phyloP scores from a whole-genome alignment of 2,113 vertebrate genomes.

The Alaudala cheleensis region DNA sequence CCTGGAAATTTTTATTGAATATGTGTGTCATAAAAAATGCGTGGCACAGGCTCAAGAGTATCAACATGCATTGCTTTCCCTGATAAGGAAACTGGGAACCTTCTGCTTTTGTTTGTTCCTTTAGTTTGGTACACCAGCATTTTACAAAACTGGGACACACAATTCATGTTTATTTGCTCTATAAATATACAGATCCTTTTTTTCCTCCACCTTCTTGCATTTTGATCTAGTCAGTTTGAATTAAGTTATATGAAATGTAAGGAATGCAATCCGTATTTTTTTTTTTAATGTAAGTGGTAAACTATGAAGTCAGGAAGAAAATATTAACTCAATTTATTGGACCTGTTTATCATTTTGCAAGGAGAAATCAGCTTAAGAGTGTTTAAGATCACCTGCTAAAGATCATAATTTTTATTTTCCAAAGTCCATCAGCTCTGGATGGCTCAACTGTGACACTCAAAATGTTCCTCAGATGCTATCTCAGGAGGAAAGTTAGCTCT shows the following conservation, averaged over 20 bases:
- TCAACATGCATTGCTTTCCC: background rate
- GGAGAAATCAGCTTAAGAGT: background rate
- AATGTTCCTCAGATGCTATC: background rate
- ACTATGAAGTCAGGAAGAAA: background rate
- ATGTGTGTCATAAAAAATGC: background rate
- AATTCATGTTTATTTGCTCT: background rate
- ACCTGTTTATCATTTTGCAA: background rate
- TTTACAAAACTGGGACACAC: background rate
- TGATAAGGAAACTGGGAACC: background rate
- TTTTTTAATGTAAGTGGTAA: background rate
- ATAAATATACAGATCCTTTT: background rate
- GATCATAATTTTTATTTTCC: background rate
- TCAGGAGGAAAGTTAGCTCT: background rate
- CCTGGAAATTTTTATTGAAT: conserved; percentile 72
- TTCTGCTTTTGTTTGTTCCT: background rate
- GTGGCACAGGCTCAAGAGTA: background rate
- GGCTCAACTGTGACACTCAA: background rate
- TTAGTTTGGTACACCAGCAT: background rate
- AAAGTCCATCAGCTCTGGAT: background rate
- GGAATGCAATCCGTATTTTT: background rate
- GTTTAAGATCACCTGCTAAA: background rate
- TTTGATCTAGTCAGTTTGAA: background rate
- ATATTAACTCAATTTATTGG: background rate
- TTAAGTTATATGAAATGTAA: background rate
- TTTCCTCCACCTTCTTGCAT: background rate